Percentiles rank a stretch among this genome's conserved stretches.
These are phyloP conservation scores for Watsonalla cultraria DNA, from an alignment of 2,888 invertebrate genomes.

Conservation along the genomic window DNA sequence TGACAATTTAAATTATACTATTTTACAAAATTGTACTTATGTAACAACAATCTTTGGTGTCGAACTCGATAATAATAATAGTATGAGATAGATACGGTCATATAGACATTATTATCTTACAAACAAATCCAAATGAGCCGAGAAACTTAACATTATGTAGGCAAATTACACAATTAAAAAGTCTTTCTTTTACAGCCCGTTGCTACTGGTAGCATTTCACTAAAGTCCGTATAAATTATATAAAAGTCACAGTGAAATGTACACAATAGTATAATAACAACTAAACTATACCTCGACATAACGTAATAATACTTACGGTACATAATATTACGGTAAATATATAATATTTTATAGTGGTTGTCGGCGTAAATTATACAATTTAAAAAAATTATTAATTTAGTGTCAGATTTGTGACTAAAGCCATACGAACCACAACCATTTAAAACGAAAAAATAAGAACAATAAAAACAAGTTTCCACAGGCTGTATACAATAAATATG, in stretches of 20 bases:
- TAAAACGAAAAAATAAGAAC: not conserved
- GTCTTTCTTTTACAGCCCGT: slow-evolving; percentile 63
- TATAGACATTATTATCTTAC: slow-evolving; percentile 20
- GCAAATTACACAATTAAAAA: slow-evolving; percentile 36
- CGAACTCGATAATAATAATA: slow-evolving; percentile 39
- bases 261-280: slow-evolving; percentile 13
- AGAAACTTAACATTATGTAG: slow-evolving; percentile 24
- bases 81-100: slow-evolving; percentile 35
- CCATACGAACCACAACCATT: slow-evolving; percentile 7
- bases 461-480: slow-evolving; percentile 1
- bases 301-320: slow-evolving; percentile 42
- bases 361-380: not conserved
- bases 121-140: slow-evolving; percentile 25
- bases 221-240: slow-evolving; percentile 2
- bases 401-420: slow-evolving; percentile 5
- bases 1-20: slow-evolving; percentile 34
- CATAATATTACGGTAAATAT: slow-evolving; percentile 15
- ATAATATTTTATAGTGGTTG: slow-evolving; percentile 1
- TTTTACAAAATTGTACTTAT: slow-evolving; percentile 29
- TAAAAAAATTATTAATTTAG: not conserved
- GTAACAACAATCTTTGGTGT: slow-evolving; percentile 68
- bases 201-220: slow-evolving; percentile 29
- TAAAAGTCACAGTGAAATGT: not conserved
- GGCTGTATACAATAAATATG: slow-evolving; percentile 1
- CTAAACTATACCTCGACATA: slow-evolving; percentile 31